phyloP scores from a whole-genome alignment of 2,797 vertebrate species.

The Sylvia borin region DNA sequence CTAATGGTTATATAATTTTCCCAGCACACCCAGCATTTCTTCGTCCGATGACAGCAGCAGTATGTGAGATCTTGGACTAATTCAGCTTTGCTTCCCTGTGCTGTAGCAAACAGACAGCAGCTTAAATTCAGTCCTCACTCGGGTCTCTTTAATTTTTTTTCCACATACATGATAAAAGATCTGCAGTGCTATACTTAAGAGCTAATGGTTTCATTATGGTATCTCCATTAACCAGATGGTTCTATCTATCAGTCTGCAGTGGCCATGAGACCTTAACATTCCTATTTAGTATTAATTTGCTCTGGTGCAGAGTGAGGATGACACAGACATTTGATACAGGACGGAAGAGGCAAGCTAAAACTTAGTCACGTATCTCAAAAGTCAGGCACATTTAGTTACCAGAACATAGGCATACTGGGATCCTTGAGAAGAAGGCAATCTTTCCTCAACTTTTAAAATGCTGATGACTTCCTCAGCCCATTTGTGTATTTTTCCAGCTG shows the following conservation, averaged over 20 bases:
- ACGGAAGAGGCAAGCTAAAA: not conserved
- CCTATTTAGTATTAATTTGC: not conserved
- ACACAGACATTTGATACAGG: not conserved
- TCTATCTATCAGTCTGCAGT: not conserved
- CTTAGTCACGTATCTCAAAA: not conserved
- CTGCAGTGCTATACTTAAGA: not conserved
- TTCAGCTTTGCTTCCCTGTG: not conserved
- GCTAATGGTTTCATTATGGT: constrained; percentile 7
- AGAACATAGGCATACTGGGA: not conserved
- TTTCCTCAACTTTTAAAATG: not conserved
- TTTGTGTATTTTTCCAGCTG: not conserved
- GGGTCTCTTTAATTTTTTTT: not conserved
- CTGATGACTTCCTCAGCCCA: not conserved
- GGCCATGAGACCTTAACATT: not conserved
- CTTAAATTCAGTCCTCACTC: not conserved
- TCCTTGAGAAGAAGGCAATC: not conserved
- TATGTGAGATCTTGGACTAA: not conserved
- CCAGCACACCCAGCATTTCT: not conserved
- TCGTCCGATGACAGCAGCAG: not conserved
- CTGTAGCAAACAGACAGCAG: not conserved
- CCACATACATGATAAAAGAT: not conserved
- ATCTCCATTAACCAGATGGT: not conserved
- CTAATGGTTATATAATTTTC: not conserved
- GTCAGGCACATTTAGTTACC: not conserved
- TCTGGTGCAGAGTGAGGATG: not conserved